Evolutionary conservation across 2,797 vertebrate genomes (phyloP), one percentile per base, ranked within the genome.

Genomic region (Myotis planiceps): DNA sequence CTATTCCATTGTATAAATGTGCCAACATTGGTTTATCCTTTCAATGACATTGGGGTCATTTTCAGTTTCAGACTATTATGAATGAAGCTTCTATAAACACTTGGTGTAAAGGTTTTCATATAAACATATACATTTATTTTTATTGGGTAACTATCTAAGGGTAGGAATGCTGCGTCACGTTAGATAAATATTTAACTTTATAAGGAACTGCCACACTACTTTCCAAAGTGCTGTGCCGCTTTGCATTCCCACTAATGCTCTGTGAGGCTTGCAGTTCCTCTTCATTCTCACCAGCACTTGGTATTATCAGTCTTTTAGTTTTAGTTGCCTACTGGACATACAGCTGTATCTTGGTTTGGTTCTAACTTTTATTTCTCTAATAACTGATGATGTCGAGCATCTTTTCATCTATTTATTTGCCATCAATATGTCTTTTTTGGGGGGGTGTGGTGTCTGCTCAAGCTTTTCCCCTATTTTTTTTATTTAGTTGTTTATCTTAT

Each of bases 101-200:
- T 69, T 85, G 18, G 18, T 58, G 2, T 19, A 55, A 34, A 80
- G 19, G n/a, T 53, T 82, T 95, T 92, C 63, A 3, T 6, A 8
- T 51, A 81, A 90, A 63, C 32, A 74, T 9, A 9, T 37, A 37
- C 6, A 9, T 81, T 66, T 51, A 71, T 39, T 87, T 82, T 88
- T 76, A 74, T 32, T 65, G 18, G 25, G 27, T 74, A 90, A 90
- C 74, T 65, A 55, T 6, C 51, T 74, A 65, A 81, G 13, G 55
- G 23, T 39, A 68, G 42, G 21, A 72, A 69, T 16, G 9, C 34
- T 84, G 39, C 18, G 32, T 90, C 10, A 60, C 16, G 25, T 60
- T 66, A 65, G 76, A 34, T 66, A 80, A 96, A 79, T 51, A 53
- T 82, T 91, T 34, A 45, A 83, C 47, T 91, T 87, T 25, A 39